A percentile compares a stretch with the other conserved stretches of the same genome.
Evolutionary conservation across 2,888 invertebrate species (phyloP).

Genomic region (Drosophila demipolita): DNA sequence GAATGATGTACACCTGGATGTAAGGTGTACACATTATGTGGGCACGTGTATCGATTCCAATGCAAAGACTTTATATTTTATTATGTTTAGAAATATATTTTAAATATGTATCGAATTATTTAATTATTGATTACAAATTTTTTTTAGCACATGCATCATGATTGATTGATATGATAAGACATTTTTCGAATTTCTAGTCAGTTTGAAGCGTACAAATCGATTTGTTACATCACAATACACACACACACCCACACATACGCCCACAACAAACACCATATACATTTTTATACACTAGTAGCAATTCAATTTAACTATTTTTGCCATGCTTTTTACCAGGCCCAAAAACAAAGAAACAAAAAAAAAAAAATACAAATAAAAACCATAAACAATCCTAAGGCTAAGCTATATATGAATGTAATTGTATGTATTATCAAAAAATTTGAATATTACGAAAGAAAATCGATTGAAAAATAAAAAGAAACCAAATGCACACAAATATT

Average conservation of each 20-base stretch:
- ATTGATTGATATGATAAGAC: conserved; percentile 45
- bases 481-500: conserved; percentile 33
- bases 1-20: conserved; percentile 27
- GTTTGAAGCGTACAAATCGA: conserved; percentile 61
- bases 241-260: conserved; percentile 15
- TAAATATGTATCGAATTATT: conserved; percentile 41
- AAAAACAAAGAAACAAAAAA: conserved; percentile 27
- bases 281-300: conserved; percentile 39
- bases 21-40: conserved; percentile 1
- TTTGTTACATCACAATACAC: conserved; percentile 41
- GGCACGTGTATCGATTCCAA: conserved; percentile 62
- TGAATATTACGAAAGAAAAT: conserved; percentile 14
- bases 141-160: conserved; percentile 31
- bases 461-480: conserved; percentile 5
- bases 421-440: conserved; percentile 55
- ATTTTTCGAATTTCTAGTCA: conserved; percentile 62
- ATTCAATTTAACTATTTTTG: conserved; percentile 48
- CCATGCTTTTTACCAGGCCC: conserved; percentile 62
- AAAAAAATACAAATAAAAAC: conserved; percentile 46
- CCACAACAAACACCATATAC: conserved; percentile 16
- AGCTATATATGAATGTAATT: conserved; percentile 59
- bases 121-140: conserved; percentile 33
- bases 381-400: conserved; percentile 62
- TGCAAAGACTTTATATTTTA: conserved; percentile 68
- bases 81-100: conserved; percentile 54